Evolutionary conservation across 2,888 invertebrate species (phyloP), one percentile per base, ranked within the genome.

Genomic region (Neocrepidodera transversa): DNA sequence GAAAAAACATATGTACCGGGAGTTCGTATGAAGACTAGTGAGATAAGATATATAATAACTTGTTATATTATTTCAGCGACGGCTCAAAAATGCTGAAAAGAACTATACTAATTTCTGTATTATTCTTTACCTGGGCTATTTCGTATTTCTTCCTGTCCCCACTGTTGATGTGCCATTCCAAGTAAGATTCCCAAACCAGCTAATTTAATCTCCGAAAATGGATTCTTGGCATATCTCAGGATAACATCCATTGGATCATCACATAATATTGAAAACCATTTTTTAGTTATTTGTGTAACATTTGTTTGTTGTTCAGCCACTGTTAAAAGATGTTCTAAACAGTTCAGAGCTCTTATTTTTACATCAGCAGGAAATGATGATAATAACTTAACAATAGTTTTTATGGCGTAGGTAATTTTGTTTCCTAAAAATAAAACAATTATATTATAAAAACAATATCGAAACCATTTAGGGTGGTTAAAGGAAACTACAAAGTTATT

Each of bases 141-240:
- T 65, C 86, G 87, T 28, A 94, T 86, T 51, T 87, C 82, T 66
- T 87, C 84, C 74, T 92, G 88, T 14, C 93, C 95, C 95, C 95
- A 96, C 1, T 81, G 79, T 73, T 91, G 90, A 58, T 82, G 79
- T 14, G 89, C 87, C 11, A 94, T 74, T 0, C 87, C 83, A 66
- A 84, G 83, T 40, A 95, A 77, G 23, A 93, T 80, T 11, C 82
- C 81, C 40, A 92, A 81, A 14, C 89, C 87, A 11, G 89, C 86
- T 57, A 86, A 74, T 73, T 88, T 87, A 11, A 94, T 83, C 68
- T 95, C 95, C 0, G 86, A 81, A 74, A 95, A 95, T 5, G 95
- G 95, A 78, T 90, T 92, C 63, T 87, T 87, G 0, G 77, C 76
- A 66, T 78, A 77, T 64, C 71, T 70, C 58, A 78, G 62, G 43